Evolutionary conservation across 2,888 invertebrate species (phyloP), one percentile per base, ranked within the genome.

Genomic region (Tipula confusa): DNA sequence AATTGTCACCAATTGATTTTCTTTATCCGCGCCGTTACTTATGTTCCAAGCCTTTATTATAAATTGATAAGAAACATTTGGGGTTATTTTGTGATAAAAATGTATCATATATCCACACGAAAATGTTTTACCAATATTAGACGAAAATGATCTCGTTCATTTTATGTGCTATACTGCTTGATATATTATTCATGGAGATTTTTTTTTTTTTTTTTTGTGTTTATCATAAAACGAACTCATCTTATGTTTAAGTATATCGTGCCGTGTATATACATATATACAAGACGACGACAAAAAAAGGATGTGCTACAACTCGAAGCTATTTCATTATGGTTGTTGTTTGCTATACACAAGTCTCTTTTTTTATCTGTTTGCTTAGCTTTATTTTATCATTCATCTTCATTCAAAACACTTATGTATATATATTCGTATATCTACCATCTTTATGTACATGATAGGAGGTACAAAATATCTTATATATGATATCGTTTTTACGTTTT

Each of bases 321-420:
- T 64, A 64, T 64, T 64, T 64, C 64, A 64, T 64, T 64, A 64
- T 64, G 24, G 64, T 64, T 64, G 64, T 64, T 64, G 18, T n/a
- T 48, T 48, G 9, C n/a, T n/a, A n/a, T n/a, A n/a, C n/a, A n/a
- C 48, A 48, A 24, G 64, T 64, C 64, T 64, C 64, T 9, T 64
- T 24, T n/a, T 64, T 64, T 24, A 24, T 64, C 64, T 64, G 64
- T 24, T 24, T 64, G 64, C n/a, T 64, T 64, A 64, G 64, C 9
- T 64, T 64, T 24, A 64, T 64, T 24, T 64, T 64, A 64, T 24
- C 64, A 64, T 64, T 64, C 64, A 64, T 64, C 64, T 64, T 64
- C 64, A 24, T 64, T 64, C 64, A 24, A 64, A 64, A 24, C 64
- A 64, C 64, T 64, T 64, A 13, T 38, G 38, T 13, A 64, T 64